phyloP scores from a whole-genome alignment of 1,140 invertebrate species.

The Lepidotrigona ventralis region DNA sequence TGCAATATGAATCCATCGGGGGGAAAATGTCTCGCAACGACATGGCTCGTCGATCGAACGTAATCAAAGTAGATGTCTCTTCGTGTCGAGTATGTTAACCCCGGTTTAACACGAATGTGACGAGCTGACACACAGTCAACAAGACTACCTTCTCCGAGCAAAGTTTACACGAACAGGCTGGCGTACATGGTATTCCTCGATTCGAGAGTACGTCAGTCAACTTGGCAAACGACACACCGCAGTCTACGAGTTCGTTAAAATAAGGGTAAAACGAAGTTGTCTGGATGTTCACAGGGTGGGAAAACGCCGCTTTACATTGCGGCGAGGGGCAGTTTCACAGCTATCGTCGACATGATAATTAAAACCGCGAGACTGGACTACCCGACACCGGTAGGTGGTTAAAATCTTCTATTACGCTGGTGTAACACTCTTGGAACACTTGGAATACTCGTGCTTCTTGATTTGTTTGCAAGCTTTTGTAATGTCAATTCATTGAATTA shows the following conservation, averaged over 20 bases:
- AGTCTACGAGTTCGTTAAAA: background rate
- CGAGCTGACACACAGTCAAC: conserved; percentile 16
- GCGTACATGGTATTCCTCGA: conserved; percentile 3
- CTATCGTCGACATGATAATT: conserved; percentile 92
- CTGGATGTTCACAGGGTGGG: conserved; percentile 79
- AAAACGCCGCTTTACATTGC: conserved; percentile 87
- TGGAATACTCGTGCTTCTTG: background rate
- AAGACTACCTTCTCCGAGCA: background rate
- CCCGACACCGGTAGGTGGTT: conserved; percentile 62
- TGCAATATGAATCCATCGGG: background rate
- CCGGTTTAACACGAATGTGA: conserved; percentile 17
- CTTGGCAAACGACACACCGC: background rate
- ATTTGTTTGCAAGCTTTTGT: background rate
- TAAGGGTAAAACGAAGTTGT: conserved; percentile 57
- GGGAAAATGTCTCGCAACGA: background rate
- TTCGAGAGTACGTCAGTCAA: conserved; percentile 11
- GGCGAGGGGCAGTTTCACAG: conserved; percentile 90
- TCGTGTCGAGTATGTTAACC: conserved; percentile 13
- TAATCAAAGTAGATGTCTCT: conserved; percentile 33
- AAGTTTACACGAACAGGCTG: background rate
- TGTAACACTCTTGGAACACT: background rate
- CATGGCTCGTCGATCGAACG: conserved; percentile 2
- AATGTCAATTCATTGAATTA: no score
- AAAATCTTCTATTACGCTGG: no score
- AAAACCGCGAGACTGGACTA: conserved; percentile 85